Base-by-base conservation (phyloP, 2,797 vertebrate genomes). In the Orestias chungarensis region DNA sequence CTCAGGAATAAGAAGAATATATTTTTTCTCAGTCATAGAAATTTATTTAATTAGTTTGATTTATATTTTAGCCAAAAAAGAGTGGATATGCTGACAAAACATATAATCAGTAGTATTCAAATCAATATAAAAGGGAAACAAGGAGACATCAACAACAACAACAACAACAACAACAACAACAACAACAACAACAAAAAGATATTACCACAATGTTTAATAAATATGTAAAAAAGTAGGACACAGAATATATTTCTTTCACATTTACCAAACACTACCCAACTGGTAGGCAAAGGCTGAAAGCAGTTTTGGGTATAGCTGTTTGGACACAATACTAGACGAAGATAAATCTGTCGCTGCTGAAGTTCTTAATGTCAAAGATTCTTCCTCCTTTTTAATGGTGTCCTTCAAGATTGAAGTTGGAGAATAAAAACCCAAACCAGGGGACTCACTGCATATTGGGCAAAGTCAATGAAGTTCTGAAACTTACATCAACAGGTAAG, bases 31-130 rank as follows among this genome's bases (percentile, higher is more conserved):
- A 62, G 18, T 49, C 8, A 23, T 35, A 23, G 31, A 31, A 46
- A 59, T 75, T 27, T 35, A 43, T 64, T 15, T 18, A 23, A 74
- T 82, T 68, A 69, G 49, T 54, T 29, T 35, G 38, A 38, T 46
- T 23, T 71, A 33, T 55, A 50, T 35, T 66, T 68, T 66, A 38
- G 35, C 6, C 49, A 46, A 23, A 47, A 8, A 59, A 44, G 38
- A 8, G 35, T 72, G 74, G 67, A 66, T 70, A 64, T 73, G 15
- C 33, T 4, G 20, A 78, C 17, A 70, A 66, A 74, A 66, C n/a
- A 27, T 64, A 64, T 10, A 25, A 7, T 3, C 12, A 20, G 17
- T 20, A 23, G 33, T 12, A 50, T 50, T 50, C 1, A 50, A 25
- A 25, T 50, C 23, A 61, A 5, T n/a, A 10, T 23, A 8, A 38